Evolutionary conservation across 1,140 invertebrate genomes (phyloP).

Genomic region (Eurosta solidaginis): DNA sequence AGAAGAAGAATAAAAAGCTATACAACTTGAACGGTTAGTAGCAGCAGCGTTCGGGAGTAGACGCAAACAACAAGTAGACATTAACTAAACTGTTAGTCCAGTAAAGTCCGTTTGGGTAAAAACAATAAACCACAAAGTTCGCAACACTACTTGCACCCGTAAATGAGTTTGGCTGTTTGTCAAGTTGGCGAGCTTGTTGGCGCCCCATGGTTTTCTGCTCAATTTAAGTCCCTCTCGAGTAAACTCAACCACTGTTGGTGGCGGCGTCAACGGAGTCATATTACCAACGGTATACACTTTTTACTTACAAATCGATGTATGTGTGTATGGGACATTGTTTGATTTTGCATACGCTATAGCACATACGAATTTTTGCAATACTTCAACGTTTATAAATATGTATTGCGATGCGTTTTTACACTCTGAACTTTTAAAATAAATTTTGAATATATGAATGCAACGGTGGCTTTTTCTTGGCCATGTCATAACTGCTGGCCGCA

Average conservation of each 20-base stretch:
- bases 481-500: constrained; percentile 9
- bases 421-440: neutral
- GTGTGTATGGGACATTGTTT: no score
- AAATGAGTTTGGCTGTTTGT: neutral
- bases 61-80: neutral
- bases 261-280: neutral
- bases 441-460: neutral
- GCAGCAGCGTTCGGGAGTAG: neutral
- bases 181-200: constrained; percentile 37
- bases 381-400: neutral
- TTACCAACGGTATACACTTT: constrained; percentile 6
- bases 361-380: neutral
- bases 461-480: neutral
- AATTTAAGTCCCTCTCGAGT: constrained; percentile 40
- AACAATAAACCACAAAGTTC: constrained; percentile 15
- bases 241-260: neutral
- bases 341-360: no score
- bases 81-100: neutral
- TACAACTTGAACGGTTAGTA: neutral
- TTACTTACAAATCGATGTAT: neutral
- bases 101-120: constrained; percentile 9
- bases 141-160: neutral
- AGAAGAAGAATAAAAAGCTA: neutral
- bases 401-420: neutral
- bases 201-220: constrained; percentile 59